Conservation (phyloP, 2,888 invertebrate genomes). For the Charanyca ferruginea region DNA sequence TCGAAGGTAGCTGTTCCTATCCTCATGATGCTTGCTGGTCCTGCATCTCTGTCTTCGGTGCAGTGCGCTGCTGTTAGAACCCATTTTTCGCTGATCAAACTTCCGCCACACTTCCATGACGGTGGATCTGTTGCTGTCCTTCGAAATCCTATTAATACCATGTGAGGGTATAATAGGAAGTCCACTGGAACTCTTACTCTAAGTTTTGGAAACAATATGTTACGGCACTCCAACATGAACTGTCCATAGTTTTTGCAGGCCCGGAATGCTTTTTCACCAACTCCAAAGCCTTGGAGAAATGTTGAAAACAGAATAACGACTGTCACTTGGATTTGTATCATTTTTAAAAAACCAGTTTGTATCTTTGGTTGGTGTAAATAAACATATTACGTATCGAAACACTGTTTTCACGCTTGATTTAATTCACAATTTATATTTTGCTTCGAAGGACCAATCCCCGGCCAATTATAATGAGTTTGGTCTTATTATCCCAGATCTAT, state of each 20-base stretch:
- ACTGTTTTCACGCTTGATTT: not conserved
- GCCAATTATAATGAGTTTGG: not conserved
- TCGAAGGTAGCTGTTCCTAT: slow-evolving; percentile 90
- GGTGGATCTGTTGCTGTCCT: slow-evolving; percentile 60
- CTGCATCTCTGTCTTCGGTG: slow-evolving; percentile 81
- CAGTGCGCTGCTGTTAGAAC: slow-evolving; percentile 88
- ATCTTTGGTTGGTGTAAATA: slow-evolving; percentile 11
- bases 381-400: slow-evolving; percentile 30
- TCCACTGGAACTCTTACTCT: slow-evolving; percentile 86
- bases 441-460: not conserved
- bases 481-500: slow-evolving; percentile 17
- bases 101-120: slow-evolving; percentile 87
- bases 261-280: slow-evolving; percentile 81
- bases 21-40: slow-evolving; percentile 87
- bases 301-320: slow-evolving; percentile 27
- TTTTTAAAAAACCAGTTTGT: slow-evolving; percentile 29
- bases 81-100: slow-evolving; percentile 83
- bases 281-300: slow-evolving; percentile 39
- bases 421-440: not conserved
- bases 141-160: slow-evolving; percentile 90
- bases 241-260: slow-evolving; percentile 83
- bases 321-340: slow-evolving; percentile 33
- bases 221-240: slow-evolving; percentile 86
- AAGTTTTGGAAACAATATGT: slow-evolving; percentile 76
- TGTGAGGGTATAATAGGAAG: slow-evolving; percentile 91